Base-by-base conservation (phyloP, 2,113 vertebrate genomes). In the Turdus rufiventris region DNA sequence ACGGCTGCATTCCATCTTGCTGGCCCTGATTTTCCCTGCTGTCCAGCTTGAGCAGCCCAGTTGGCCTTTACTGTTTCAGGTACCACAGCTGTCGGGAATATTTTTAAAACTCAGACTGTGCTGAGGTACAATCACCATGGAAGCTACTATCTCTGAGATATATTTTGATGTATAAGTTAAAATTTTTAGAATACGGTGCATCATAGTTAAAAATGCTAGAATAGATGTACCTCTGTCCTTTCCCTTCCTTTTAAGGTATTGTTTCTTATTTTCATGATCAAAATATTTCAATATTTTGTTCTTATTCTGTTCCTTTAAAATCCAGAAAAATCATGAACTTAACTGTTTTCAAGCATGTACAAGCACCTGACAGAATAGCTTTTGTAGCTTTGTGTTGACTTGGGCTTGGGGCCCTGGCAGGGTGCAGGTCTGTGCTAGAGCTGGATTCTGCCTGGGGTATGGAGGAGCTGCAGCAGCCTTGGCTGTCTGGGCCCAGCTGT, bases 291-390 rank as follows among this genome's bases (percentile, higher is more conserved):
- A 40, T 72, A 47, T 12, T 75, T 56, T 38, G 14, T 25, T 61
- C 26, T 56, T 54, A 38, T 1, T 85, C 21, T 51, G 4, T 63
- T 63, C 26, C 19, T 82, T 47, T 90, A 72, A 87, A 81, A 75
- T 56, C 26, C 28, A 53, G 76, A 70, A 68, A 71, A 73, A 63
- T 26, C 7, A 3, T 6, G 29, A 40, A 31, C 15, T 13, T 36
- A 0, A 3, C 20, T 10, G 3, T 81, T 87, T 50, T 24, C 19
- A 34, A 70, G 42, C 33, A 36, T 8, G 29, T 43, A 8, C 17
- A 6, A 65, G 60, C n/a, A 33, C 0, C 0, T 42, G 42, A 12
- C 24, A 58, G 63, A 65, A 8, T 1, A 38, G 14, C 29, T 85
- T 54, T 14, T 33, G 38, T 11, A 40, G 56, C 3, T 34, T 17